Base-by-base conservation (phyloP, 1,140 invertebrate genomes). In the Aplysia californica region DNA sequence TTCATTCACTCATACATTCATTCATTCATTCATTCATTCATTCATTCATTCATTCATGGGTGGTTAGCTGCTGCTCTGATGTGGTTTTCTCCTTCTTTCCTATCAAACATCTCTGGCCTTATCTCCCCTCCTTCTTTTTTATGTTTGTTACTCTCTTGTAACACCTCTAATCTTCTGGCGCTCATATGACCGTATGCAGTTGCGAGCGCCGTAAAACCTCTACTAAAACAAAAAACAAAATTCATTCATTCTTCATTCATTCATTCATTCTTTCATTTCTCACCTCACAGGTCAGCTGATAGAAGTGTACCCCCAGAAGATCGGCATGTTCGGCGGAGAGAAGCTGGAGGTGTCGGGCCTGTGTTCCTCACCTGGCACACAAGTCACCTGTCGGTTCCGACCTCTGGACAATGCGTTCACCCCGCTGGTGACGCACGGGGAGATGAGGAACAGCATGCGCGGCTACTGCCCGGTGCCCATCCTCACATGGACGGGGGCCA, bases 251-350 rank as follows among this genome's bases (percentile, higher is more conserved):
- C n/a, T n/a, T n/a, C n/a, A n/a, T n/a, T n/a, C 18, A 26, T 18
- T 10, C 58, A 6, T 15, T n/a, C 10, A 61, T 61, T 29, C 6
- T 67, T 23, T 67, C 36, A 39, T 39, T 1, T 38, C 38, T n/a
- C 66, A 29, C 23, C 21, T 44, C 31, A 15, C 29, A 73, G 70
- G 70, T 61, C 38, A 61, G 21, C 36, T 73, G 70, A n/a, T 50
- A n/a, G 72, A 75, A 35, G 59, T 75, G 4, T 75, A 50, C 29
- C 72, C 72, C 23, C 58, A n/a, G 18, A 31, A 64, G 23, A 61
- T 75, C 2, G 61, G 61, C 1, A 75, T 75, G 72, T 75, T 75
- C 55, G 72, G 72, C 4, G 72, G 72, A 0, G 72, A 75, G 35
- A 75, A 50, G 61, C 61, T 75, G 23, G 59, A 75, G 55, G 72